These are phyloP conservation scores for Notolabrus celidotus DNA, from an alignment of 2,797 vertebrate genomes.

Conservation along the genomic window DNA sequence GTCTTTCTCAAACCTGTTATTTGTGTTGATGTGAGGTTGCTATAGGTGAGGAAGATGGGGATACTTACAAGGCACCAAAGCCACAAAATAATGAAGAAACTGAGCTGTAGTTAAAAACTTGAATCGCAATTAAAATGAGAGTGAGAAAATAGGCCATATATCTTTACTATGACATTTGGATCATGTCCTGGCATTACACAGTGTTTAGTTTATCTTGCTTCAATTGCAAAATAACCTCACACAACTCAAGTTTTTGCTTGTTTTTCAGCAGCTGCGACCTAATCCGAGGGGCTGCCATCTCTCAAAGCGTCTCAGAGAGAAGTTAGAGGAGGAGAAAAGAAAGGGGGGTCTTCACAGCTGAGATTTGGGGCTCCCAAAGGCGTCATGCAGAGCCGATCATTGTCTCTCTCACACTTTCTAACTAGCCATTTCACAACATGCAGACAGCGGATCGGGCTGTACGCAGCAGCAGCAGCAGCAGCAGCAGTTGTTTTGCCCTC, in stretches of 20 bases:
- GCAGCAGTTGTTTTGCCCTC: constrained; percentile 62
- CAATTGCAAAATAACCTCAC: background rate
- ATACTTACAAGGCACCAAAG: background rate
- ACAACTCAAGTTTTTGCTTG: background rate
- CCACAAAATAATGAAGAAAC: background rate
- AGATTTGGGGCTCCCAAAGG: constrained; percentile 69
- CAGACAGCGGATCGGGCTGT: constrained; percentile 72
- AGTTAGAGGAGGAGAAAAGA: background rate
- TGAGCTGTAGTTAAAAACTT: background rate
- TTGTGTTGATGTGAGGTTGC: constrained; percentile 28
- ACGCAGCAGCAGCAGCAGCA: constrained; percentile 59
- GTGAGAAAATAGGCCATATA: background rate
- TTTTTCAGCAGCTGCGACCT: constrained; percentile 32
- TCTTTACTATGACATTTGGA: background rate
- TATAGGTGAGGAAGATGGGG: background rate
- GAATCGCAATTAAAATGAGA: background rate
- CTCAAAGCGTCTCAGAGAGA: constrained; percentile 17
- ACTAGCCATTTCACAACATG: constrained; percentile 81
- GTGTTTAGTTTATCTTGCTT: constrained; percentile 10
- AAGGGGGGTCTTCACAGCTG: constrained; percentile 38
- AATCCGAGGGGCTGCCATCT: constrained; percentile 10
- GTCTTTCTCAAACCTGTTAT: constrained; percentile 64
- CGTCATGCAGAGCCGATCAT: constrained; percentile 83
- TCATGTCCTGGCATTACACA: background rate
- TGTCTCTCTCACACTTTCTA: constrained; percentile 87